phyloP scores from a whole-genome alignment of 2,797 vertebrate species.

The Tenualosa ilisha region DNA sequence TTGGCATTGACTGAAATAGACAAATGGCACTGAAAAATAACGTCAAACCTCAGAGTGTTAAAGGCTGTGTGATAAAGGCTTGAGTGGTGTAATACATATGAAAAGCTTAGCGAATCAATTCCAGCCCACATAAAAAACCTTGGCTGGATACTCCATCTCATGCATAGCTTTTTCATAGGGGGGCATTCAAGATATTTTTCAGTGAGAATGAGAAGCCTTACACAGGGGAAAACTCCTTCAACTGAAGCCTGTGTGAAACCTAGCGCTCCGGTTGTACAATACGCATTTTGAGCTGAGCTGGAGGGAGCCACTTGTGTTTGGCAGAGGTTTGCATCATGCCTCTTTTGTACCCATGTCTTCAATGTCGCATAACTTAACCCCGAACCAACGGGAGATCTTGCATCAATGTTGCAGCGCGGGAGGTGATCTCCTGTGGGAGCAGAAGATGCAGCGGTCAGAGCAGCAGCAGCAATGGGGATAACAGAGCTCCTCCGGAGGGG shows the following conservation, averaged over 20 bases:
- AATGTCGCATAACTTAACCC: neutral
- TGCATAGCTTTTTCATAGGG: conserved; percentile 1
- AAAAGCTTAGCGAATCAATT: conserved; percentile 16
- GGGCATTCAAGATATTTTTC: neutral
- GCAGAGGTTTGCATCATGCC: neutral
- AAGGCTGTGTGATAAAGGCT: neutral
- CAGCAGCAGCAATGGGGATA: neutral
- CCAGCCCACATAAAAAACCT: neutral
- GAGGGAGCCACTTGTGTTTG: conserved; percentile 8
- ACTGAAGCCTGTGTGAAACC: neutral
- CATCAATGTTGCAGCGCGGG: neutral
- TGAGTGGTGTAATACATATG: neutral
- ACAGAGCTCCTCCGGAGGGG: too few species aligned
- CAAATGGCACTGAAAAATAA: neutral
- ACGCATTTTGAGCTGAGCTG: neutral
- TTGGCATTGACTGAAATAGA: conserved; percentile 6
- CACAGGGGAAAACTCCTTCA: neutral
- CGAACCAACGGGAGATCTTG: neutral
- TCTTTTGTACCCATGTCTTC: neutral
- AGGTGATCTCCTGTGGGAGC: neutral
- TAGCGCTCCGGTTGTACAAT: neutral
- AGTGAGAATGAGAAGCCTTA: neutral
- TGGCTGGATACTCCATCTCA: neutral
- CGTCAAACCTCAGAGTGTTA: neutral
- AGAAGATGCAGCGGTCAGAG: neutral